Base-by-base conservation (phyloP, 2,797 vertebrate species). In the Syndactyla subalaris region DNA sequence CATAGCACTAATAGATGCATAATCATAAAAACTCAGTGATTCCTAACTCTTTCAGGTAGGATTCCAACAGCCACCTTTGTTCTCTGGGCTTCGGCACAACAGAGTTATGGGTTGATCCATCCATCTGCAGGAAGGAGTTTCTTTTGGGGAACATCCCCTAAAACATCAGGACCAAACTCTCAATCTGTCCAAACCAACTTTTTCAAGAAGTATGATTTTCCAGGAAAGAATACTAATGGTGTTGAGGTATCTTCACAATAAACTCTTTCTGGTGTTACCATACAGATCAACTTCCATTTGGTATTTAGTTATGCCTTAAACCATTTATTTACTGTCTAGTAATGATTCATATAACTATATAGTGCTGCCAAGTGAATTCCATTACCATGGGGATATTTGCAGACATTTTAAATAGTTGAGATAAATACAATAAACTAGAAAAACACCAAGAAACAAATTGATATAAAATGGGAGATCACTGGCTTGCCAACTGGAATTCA, bases 351-450 rank as follows among this genome's bases (percentile, higher is more conserved):
- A 34, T 38, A 84, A 58, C 23, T 73, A 78, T 41, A 82, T 13
- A 74, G 32, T 58, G 61, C 85, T 93, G 85, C 83, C 91, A 96
- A 96, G 48, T 54, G 59, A 84, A 92, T 90, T 82, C 71, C 67
- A 91, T 90, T 93, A 38, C 88, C 52, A 90, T 63, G 71, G 92
- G 87, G 70, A 95, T 92, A 93, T 90, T 91, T 93, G 66, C 51
- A 93, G 87, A 90, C 30, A 41, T 93, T 81, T 96, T 36, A 70
- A 92, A 93, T 76, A 92, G 36, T 76, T 83, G 63, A 84, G 66
- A 94, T 78, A 94, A 86, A 79, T 76, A 82, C 26, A 94, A 72
- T 83, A 73, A 91, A 65, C 45, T 73, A 86, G 58, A 67, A 78
- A 84, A 71, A 14, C 34, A 66, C 12, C 0, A 41, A 63, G 32